Evolutionary conservation across 1,140 invertebrate species (phyloP), one percentile per base, ranked within the genome.

Genomic region (Maconellicoccus hirsutus): DNA sequence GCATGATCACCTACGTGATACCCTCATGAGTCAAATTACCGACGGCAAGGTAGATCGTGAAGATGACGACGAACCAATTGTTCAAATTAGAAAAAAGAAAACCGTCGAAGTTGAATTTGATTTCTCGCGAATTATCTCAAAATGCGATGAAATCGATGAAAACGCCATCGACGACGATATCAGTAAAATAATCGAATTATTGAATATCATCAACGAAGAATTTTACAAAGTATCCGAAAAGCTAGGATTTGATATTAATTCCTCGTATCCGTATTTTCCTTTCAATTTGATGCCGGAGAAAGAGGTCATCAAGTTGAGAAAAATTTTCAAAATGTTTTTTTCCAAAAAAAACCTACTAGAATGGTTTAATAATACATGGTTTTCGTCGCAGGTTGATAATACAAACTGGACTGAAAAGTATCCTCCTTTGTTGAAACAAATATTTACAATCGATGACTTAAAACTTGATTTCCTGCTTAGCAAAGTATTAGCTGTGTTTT

Each of bases 401-500:
- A 59, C 70, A 16, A 52, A 14, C 16, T 52, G 42, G 42, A 16
- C n/a, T 16, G 66, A 66, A 21, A 70, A 66, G 19, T 73, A 76
- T 69, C 76, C 75, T 25, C 16, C 59, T 38, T 59, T 77, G n/a
- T 27, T 77, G 14, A 33, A 69, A 22, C 59, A 74, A 14, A 71
- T 76, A 70, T 73, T 75, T 39, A 25, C 69, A 2, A 27, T 27
- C 70, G 61, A 73, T 29, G 72, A 73, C 14, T 73, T 77, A 38
- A 59, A 73, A 70, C 69, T 74, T 23, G 77, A 77, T 71, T 22
- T 70, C 7, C 22, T 69, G 16, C 59, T 77, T 4, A 75, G 75
- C 69, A 71, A 74, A 16, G 38, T 77, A 21, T 61, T 77, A 21
- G 69, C 70, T 6, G 42, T 77, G 23, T 76, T 77, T 63, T 71